Evolutionary conservation across 23 tunicate genomes (phyloP).

Genomic region (Ciona savignyi): DNA sequence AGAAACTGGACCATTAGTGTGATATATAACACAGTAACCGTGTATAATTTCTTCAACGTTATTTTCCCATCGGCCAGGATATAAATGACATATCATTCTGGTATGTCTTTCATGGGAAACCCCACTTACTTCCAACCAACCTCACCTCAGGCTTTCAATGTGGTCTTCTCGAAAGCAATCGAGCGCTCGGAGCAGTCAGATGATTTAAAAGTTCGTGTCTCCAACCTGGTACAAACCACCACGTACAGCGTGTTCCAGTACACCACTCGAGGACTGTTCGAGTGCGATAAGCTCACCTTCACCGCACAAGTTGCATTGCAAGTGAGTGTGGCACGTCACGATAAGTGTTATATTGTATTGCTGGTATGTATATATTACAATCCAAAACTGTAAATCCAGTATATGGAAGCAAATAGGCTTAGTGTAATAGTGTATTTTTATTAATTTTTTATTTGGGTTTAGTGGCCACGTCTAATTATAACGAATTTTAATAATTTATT

Average conservation of each 20-base stretch:
- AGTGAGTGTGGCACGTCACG: too few relatives aligned
- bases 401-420: too few relatives aligned
- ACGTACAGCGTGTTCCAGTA: conserved; percentile 96
- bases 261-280: conserved; percentile 93
- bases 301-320: conserved; percentile 98
- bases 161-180: conserved; percentile 95
- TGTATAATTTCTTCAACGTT: neutral
- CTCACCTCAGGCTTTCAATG: conserved; percentile 88
- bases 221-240: conserved; percentile 79
- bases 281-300: conserved; percentile 95
- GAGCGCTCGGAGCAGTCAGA: conserved; percentile 85
- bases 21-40: neutral
- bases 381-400: too few relatives aligned
- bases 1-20: neutral
- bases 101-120: neutral
- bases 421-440: too few relatives aligned
- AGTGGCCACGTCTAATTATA: too few relatives aligned
- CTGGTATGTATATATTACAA: neutral
- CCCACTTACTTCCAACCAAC: neutral
- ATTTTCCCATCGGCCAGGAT: neutral
- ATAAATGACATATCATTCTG: neutral
- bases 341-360: neutral
- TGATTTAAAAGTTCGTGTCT: conserved; percentile 71
- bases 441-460: too few relatives aligned
- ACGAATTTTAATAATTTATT: too few relatives aligned